Evolutionary conservation across 2,888 invertebrate genomes (phyloP), one percentile per base, ranked within the genome.

Genomic region (Leptinotarsa haldemani): DNA sequence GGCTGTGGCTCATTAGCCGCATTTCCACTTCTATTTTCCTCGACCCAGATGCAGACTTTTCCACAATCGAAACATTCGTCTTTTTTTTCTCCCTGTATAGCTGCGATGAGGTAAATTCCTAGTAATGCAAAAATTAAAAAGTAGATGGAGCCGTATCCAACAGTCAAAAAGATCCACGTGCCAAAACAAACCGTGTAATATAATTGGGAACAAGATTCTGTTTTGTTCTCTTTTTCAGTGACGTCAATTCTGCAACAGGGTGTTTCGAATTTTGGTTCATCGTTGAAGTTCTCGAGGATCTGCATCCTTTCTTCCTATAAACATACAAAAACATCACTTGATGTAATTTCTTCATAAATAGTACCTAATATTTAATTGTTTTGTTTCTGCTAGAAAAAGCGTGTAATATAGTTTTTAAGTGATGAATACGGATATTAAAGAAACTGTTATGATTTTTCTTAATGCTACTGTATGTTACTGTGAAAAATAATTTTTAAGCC

Each of bases 161-260:
- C 16, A 15, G 7, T 15, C 25, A 61, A 12, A 15, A 61, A 15
- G 5, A 61, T 25, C 61, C 61, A 61, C 4, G 30, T 25, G 15
- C 61, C 30, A 5, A 61, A 61, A 61, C 30, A 61, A 30, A 61
- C 30, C 16, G 61, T 61, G 40, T 61, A 61, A 18, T 61, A 61
- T n/a, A 61, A n/a, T 16, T 61, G 30, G 5, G 61, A 30, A 61
- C 30, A 61, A 2, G 61, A 18, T 7, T 61, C 25, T 25, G 16
- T 30, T 0, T 30, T 61, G n/a, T n/a, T 30, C n/a, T 40, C 61
- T 30, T 40, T 61, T 15, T 12, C 61, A 15, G n/a, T 16, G 4
- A 61, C 7, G 15, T 61, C 30, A 7, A 40, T 61, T 16, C 30
- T 20, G 22, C 20, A 61, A 61, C 30, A 61, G 30, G n/a, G 18